Evolutionary conservation across 1,140 invertebrate species (phyloP).

Genomic region (Lamellibrachia luymesi): DNA sequence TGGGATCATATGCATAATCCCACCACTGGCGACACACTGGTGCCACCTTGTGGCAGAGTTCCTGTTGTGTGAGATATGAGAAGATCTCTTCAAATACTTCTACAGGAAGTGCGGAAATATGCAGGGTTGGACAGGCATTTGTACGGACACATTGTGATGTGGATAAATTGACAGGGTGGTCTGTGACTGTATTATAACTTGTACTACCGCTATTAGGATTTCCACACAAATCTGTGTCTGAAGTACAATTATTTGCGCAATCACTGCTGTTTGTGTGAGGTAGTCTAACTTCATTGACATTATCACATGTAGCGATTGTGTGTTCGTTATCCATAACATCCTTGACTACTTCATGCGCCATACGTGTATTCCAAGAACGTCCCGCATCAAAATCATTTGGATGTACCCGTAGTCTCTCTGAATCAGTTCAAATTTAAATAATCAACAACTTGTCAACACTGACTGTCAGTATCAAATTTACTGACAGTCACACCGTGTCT

Average conservation of each 20-base stretch:
- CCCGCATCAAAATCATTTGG: no score
- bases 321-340: neutral
- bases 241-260: neutral
- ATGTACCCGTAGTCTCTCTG: no score
- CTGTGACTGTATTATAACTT: neutral
- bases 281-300: neutral
- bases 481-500: no score
- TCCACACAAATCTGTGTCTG: neutral
- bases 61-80: neutral
- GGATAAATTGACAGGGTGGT: no score
- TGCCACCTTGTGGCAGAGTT: slow-evolving; percentile 5
- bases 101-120: neutral
- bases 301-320: neutral
- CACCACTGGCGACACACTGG: neutral
- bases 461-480: no score
- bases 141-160: neutral
- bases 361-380: no score
- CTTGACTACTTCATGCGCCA: neutral
- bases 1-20: slow-evolving; percentile 10
- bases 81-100: neutral
- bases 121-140: neutral
- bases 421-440: no score
- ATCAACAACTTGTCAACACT: no score
- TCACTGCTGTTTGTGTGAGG: neutral
- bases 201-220: neutral